Evolutionary conservation across 2,888 invertebrate species (phyloP).

Genomic region (Drosophila engyochracea): DNA sequence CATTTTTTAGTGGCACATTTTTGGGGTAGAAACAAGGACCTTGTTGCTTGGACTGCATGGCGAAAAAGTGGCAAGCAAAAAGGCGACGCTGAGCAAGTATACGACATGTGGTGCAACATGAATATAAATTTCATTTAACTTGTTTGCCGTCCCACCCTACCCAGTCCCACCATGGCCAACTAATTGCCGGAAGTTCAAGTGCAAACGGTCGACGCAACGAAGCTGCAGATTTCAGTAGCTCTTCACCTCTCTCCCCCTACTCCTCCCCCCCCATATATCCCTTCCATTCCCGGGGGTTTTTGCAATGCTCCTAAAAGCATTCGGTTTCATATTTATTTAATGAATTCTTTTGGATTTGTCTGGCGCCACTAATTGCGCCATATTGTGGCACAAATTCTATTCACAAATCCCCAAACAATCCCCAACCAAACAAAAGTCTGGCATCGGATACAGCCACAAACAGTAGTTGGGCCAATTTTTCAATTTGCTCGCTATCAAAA

Average conservation of each 20-base stretch:
- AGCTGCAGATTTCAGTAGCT: conserved; percentile 17
- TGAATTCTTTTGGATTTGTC: conserved; percentile 47
- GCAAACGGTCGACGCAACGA: conserved; percentile 24
- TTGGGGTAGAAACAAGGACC: conserved; percentile 21
- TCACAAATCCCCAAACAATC: conserved; percentile 69
- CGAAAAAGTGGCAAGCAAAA: conserved; percentile 30
- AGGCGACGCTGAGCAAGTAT: conserved; percentile 52
- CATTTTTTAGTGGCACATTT: conserved; percentile 50
- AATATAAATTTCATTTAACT: conserved; percentile 40
- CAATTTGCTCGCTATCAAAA: conserved; percentile 48
- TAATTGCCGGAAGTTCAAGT: conserved; percentile 74
- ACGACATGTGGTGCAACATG: conserved; percentile 65
- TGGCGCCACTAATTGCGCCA: conserved; percentile 64
- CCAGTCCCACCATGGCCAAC: conserved; percentile 22
- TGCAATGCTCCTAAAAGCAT: conserved; percentile 57
- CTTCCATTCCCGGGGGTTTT: conserved; percentile 10
- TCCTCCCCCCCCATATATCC: rapidly evolving
- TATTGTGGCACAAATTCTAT: conserved; percentile 59
- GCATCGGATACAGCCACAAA: conserved; percentile 18
- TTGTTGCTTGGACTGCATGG: background rate
- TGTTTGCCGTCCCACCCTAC: conserved; percentile 6
- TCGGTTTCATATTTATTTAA: conserved; percentile 70
- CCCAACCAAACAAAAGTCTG: conserved; percentile 38
- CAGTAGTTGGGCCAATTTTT: conserved; percentile 38
- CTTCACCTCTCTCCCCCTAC: no score